These are phyloP conservation scores for Labrus mixtus DNA, from an alignment of 2,113 vertebrate genomes.

Conservation along the genomic window DNA sequence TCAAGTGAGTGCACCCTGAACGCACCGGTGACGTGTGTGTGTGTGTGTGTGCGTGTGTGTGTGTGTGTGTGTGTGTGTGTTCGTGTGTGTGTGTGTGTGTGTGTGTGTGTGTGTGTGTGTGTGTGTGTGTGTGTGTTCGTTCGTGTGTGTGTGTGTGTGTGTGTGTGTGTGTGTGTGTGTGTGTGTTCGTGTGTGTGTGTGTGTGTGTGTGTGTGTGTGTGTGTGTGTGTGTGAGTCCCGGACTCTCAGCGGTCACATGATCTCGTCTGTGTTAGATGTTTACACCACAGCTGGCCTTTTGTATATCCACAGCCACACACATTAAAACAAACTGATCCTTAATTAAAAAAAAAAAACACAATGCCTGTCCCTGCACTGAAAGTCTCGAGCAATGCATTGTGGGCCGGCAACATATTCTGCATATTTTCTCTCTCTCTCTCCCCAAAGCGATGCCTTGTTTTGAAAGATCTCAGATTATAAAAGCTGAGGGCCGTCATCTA, in stretches of 20 bases:
- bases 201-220: background rate
- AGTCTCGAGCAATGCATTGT: constrained; percentile 11
- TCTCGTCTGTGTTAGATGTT: constrained; percentile 28
- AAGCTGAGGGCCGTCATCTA: constrained; percentile 20
- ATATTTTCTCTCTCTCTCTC: constrained; percentile 17
- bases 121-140: too few relatives aligned
- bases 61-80: too few relatives aligned
- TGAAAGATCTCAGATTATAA: constrained; percentile 16
- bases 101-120: too few relatives aligned
- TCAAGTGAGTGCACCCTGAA: constrained; percentile 83
- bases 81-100: background rate
- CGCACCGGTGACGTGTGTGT: background rate
- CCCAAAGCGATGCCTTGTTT: background rate
- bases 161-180: too few relatives aligned
- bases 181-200: background rate
- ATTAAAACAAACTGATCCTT: constrained; percentile 6
- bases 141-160: background rate
- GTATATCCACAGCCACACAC: constrained; percentile 5
- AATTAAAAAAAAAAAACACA: constrained; percentile 35
- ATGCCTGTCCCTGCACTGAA: constrained; percentile 20
- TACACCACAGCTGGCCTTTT: constrained; percentile 26
- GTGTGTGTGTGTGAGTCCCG: constrained; percentile 24
- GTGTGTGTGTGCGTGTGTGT: background rate
- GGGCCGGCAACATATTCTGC: background rate
- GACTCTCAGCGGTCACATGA: constrained; percentile 33